Base-by-base conservation (phyloP, 2,888 invertebrate genomes). In the Acanthopleura granulata region DNA sequence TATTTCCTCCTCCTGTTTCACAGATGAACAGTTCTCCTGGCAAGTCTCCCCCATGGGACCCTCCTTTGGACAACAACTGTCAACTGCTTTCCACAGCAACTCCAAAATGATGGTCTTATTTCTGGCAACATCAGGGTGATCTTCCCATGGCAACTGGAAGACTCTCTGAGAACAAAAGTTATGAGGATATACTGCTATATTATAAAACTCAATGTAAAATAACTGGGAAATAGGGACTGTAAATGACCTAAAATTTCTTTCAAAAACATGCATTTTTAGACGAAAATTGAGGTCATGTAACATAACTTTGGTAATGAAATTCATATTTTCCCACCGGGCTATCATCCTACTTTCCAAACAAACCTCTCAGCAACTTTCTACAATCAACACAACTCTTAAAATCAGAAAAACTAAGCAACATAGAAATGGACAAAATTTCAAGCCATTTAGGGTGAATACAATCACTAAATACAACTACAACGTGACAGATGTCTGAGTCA, bases 11-110 rank as follows among this genome's bases (percentile, higher is more conserved):
- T 27, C 29, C 18, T 18, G n/a, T 18, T 51, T 51, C n/a, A 12
- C 22, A n/a, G 22, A 1, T 22, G 18, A 18, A 4, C 57, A 3
- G 22, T 25, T 66, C 18, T 66, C 66, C 29, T 27, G 66, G 6
- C n/a, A 12, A n/a, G 57, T 57, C n/a, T 57, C 57, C 22, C n/a
- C 22, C 12, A 6, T 4, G 6, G 12, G n/a, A 57, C 22, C 57
- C 57, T 57, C 57, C n/a, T n/a, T 1, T 6, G 57, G 57, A 27
- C 66, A 27, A 76, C 84, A 82, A 0, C 77, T 78, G 61, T 75
- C 79, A 16, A 81, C 76, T 27, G 83, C 84, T 72, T 82, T 81
- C 75, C 78, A 77, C 69, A 84, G 74, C 57, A 81, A 69, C 16
- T 75, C 72, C 73, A 81, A 69, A 71, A 82, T 79, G 29, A 77